Conservation (phyloP, 30 jellyfish, hydroid and myxozoan species). For the Cassiopea andromeda region DNA sequence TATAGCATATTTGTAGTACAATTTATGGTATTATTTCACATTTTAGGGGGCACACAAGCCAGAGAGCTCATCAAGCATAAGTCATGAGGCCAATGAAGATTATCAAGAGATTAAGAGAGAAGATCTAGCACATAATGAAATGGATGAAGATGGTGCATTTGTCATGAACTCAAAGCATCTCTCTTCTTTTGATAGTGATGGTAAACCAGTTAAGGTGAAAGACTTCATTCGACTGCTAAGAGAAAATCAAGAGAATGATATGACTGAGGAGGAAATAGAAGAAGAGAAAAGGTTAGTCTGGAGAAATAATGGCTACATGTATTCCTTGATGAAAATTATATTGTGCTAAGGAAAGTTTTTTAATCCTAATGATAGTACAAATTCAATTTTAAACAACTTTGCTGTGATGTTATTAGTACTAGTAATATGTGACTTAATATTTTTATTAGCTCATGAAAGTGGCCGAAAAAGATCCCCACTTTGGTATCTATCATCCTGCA, state of each 20-base stretch:
- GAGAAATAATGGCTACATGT: background rate
- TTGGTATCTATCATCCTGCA: no score
- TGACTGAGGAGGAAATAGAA: constrained; percentile 78
- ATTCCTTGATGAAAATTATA: no score
- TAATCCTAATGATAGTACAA: no score
- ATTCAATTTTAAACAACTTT: no score
- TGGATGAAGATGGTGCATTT: background rate
- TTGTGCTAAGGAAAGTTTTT: no score
- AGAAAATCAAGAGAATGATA: constrained; percentile 47
- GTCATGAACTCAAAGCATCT: constrained; percentile 23
- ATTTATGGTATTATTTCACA: no score
- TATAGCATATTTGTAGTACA: no score
- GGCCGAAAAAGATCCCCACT: no score
- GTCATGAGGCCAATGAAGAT: background rate
- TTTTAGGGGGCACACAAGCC: background rate
- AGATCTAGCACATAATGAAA: background rate
- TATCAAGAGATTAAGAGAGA: background rate
- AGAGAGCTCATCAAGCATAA: background rate
- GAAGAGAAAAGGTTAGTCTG: constrained; percentile 59
- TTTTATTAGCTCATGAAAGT: no score
- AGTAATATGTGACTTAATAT: no score
- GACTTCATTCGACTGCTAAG: constrained; percentile 56
- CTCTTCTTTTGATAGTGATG: constrained; percentile 17
- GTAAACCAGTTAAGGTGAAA: constrained; percentile 43
- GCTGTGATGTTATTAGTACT: no score